Percentiles rank a stretch among this genome's conserved stretches.
Evolutionary conservation across 2,888 invertebrate species (phyloP).

Genomic region (Stegana nigrithorax): DNA sequence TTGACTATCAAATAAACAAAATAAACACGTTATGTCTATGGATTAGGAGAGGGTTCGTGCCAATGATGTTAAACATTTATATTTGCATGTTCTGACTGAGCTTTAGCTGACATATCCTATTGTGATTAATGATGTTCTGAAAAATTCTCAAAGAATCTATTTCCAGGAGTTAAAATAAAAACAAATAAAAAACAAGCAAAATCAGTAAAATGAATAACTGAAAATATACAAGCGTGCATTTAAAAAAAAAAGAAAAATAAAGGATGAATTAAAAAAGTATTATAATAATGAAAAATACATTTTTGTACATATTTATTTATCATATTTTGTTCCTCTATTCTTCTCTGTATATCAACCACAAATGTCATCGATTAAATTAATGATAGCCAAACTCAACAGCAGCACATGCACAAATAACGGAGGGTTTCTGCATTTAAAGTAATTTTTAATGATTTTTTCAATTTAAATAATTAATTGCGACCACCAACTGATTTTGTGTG

Average conservation of each 20-base stretch:
- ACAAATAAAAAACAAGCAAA: not conserved
- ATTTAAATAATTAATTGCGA: not conserved
- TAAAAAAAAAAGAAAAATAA: not conserved
- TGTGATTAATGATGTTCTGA: slow-evolving; percentile 1
- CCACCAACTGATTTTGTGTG: not conserved
- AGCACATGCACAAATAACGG: not conserved
- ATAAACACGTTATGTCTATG: too few species aligned
- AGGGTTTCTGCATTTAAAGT: not conserved
- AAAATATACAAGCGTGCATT: too few species aligned
- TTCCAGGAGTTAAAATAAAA: not conserved
- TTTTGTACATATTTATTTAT: not conserved
- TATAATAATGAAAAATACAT: not conserved
- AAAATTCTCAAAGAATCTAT: too few species aligned
- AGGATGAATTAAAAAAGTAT: not conserved
- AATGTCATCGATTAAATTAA: slow-evolving; percentile 28
- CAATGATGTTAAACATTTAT: too few species aligned
- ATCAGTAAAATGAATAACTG: too few species aligned
- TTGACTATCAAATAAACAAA: too few species aligned
- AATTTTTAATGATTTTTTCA: not conserved
- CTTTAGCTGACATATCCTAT: not conserved
- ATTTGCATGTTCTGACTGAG: not conserved
- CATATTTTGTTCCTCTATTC: not conserved
- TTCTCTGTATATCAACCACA: not conserved
- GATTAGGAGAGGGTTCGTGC: too few species aligned
- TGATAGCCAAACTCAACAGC: slow-evolving; percentile 15